Evolutionary conservation across 2,888 invertebrate genomes (phyloP), one percentile per base, ranked within the genome.

Genomic region (Arrhopalites spinosus): DNA sequence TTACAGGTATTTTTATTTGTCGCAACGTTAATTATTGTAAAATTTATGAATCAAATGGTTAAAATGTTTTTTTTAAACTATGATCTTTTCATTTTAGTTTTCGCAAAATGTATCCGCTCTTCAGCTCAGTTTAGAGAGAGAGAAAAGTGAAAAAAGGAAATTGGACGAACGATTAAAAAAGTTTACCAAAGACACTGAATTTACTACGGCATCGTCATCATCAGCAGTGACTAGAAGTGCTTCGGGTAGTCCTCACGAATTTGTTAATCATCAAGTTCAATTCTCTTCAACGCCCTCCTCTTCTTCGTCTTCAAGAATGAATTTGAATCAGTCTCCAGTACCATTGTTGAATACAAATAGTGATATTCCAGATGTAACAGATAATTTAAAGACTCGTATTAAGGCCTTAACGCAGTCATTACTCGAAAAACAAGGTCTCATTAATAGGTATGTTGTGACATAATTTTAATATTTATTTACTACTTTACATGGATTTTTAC

Each of bases 401-500:
- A 81, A 74, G 20, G 83, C 83, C 29, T 77, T 83, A 15, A 80
- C 83, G 0, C 83, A 83, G 66, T 80, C 81, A 11, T 64, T 83
- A n/a, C 77, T 81, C 56, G 82, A 83, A 66, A 83, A 83, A 74
- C 83, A 83, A 77, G 77, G 80, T 73, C 77, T 81, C 70, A 81
- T 83, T 53, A 83, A 83, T 67, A n/a, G n/a, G n/a, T n/a, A n/a
- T n/a, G n/a, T n/a, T n/a, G n/a, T n/a, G n/a, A n/a, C n/a, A n/a
- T n/a, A n/a, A n/a, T n/a, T n/a, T n/a, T n/a, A n/a, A n/a, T n/a
- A n/a, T n/a, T n/a, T n/a, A n/a, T n/a, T n/a, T n/a, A n/a, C n/a
- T n/a, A n/a, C n/a, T n/a, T n/a, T n/a, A n/a, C n/a, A n/a, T n/a
- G n/a, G n/a, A n/a, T n/a, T n/a, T n/a, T n/a, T n/a, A n/a, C n/a